A percentile compares a stretch with the other conserved stretches of the same genome.
These are phyloP conservation scores for Mastacembelus armatus DNA, from an alignment of 2,797 vertebrate genomes.

Conservation along the genomic window DNA sequence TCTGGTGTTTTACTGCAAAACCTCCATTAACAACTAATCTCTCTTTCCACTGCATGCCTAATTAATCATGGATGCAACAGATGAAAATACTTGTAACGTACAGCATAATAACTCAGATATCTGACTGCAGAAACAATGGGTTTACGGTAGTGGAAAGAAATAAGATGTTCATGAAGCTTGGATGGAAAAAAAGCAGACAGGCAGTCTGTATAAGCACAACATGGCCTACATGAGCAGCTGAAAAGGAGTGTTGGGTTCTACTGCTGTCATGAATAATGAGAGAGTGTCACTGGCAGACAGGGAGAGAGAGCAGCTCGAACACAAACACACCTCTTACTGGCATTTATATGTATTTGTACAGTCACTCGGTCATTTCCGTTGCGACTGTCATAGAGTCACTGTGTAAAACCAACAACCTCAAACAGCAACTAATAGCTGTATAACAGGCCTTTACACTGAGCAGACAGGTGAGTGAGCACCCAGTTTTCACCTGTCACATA, in stretches of 20 bases:
- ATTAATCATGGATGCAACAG: slow-evolving; percentile 7
- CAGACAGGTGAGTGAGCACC: neutral
- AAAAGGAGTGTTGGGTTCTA: slow-evolving; percentile 22
- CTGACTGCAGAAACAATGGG: neutral
- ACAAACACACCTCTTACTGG: slow-evolving; percentile 8
- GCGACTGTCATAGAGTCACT: neutral
- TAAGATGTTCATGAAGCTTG: neutral
- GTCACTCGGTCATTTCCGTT: too few relatives aligned
- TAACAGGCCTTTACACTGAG: neutral
- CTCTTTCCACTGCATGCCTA: neutral
- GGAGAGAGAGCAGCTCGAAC: neutral
- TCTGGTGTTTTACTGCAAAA: slow-evolving; percentile 7
- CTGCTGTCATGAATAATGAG: slow-evolving; percentile 58
- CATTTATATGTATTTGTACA: neutral
- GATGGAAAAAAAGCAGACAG: neutral
- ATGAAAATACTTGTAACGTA: neutral
- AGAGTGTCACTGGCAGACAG: slow-evolving; percentile 2
- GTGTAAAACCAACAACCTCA: neutral
- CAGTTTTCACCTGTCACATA: neutral
- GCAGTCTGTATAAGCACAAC: neutral
- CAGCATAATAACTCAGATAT: neutral
- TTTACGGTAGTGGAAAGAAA: neutral
- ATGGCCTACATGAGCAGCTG: neutral
- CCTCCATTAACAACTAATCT: neutral
- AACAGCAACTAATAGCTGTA: neutral